A percentile compares a stretch with the other conserved stretches of the same genome.
phyloP scores from a whole-genome alignment of 2,797 vertebrate genomes.

The Pantherophis vulpinus region DNA sequence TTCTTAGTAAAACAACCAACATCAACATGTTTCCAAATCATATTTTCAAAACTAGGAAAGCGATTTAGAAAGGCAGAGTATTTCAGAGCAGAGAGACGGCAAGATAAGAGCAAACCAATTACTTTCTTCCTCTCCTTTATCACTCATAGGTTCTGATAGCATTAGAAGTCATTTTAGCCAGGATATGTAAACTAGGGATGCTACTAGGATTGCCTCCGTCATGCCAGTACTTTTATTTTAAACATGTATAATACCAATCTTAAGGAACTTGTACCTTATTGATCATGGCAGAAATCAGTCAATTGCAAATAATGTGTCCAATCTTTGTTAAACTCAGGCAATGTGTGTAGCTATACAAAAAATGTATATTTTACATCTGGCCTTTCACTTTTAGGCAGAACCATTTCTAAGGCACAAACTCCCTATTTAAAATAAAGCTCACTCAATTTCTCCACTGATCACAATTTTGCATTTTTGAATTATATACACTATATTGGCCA shows the following conservation, averaged over 20 bases:
- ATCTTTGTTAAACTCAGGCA: neutral
- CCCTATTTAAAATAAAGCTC: neutral
- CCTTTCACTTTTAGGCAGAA: neutral
- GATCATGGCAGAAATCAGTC: neutral
- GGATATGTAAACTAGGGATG: neutral
- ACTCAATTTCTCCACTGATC: neutral
- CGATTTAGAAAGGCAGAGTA: neutral
- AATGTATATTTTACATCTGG: neutral
- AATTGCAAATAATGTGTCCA: neutral
- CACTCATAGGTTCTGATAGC: neutral
- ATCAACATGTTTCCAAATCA: neutral
- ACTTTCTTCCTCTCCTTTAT: neutral
- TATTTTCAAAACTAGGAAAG: neutral
- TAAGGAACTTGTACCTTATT: neutral
- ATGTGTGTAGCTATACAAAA: neutral
- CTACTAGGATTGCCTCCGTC: neutral
- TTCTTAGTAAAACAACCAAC: neutral
- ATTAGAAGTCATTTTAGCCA: neutral
- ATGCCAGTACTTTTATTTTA: slow-evolving; percentile 24
- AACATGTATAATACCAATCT: neutral
- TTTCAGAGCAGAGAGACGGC: neutral
- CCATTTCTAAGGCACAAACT: neutral
- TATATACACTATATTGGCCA: neutral
- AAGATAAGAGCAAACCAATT: neutral
- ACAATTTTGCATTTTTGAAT: neutral